phyloP scores from a whole-genome alignment of 2,113 vertebrate genomes.

The Machaerirhynchus nigripectus region DNA sequence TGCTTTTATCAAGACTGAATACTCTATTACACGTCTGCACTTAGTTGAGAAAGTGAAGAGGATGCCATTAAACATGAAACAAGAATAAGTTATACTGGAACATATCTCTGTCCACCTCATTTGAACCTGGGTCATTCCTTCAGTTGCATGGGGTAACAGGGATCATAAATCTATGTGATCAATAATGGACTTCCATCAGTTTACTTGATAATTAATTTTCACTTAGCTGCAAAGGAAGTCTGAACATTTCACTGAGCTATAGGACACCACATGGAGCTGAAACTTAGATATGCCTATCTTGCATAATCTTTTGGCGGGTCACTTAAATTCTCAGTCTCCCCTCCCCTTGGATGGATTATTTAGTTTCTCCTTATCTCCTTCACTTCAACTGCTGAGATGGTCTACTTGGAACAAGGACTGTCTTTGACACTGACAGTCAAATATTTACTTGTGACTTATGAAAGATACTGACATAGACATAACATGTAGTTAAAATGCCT shows the following conservation, averaged over 20 bases:
- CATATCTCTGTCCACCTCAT: not conserved
- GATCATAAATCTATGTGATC: not conserved
- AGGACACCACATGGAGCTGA: not conserved
- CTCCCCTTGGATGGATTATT: not conserved
- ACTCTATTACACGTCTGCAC: not conserved
- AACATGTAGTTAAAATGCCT: not conserved
- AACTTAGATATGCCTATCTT: not conserved
- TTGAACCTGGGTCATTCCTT: not conserved
- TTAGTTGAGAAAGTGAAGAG: not conserved
- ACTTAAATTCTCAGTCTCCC: not conserved
- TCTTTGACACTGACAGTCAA: not conserved
- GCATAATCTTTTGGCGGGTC: not conserved
- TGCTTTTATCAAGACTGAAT: not conserved
- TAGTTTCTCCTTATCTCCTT: not conserved
- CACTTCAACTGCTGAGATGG: not conserved
- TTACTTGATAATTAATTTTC: not conserved
- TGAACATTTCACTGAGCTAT: not conserved
- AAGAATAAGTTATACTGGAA: not conserved
- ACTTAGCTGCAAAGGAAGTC: not conserved
- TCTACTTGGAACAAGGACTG: not conserved
- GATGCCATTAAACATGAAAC: not conserved
- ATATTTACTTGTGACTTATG: not conserved
- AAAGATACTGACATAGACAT: not conserved
- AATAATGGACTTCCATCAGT: not conserved
- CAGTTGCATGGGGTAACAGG: not conserved